A percentile compares a stretch with the other conserved stretches of the same genome.
These are phyloP conservation scores for Xylocampa areola DNA, from an alignment of 2,888 invertebrate species.

Conservation along the genomic window DNA sequence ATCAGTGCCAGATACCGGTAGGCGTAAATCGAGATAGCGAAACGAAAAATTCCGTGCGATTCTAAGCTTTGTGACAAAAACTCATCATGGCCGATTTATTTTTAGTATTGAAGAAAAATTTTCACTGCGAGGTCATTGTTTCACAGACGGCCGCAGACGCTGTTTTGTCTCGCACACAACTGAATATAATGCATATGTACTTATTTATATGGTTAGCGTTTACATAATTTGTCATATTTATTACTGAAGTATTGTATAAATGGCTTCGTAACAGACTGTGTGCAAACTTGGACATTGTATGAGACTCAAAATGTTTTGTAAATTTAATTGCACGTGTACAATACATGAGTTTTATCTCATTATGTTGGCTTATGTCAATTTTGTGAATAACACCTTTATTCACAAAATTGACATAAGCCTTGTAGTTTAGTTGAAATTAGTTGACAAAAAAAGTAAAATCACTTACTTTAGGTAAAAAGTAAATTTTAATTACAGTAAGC, in stretches of 20 bases:
- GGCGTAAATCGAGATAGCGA: constrained; percentile 47
- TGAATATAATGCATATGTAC: constrained; percentile 37
- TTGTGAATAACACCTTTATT: no score
- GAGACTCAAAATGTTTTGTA: constrained; percentile 10
- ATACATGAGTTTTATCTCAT: constrained; percentile 5
- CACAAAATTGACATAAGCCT: neutral
- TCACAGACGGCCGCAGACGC: constrained; percentile 47
- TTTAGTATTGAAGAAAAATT: constrained; percentile 67
- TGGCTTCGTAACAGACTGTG: constrained; percentile 15
- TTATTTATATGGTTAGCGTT: constrained; percentile 45
- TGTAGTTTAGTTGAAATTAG: neutral
- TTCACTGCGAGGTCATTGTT: constrained; percentile 71
- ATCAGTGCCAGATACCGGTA: constrained; percentile 71
- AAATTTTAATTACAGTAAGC: no score
- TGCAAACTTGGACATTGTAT: constrained; percentile 19
- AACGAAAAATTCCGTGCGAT: constrained; percentile 52
- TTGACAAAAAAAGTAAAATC: no score
- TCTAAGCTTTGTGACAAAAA: constrained; percentile 45
- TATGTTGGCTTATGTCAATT: constrained; percentile 1
- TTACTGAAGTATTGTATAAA: constrained; percentile 36
- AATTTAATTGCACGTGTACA: constrained; percentile 13
- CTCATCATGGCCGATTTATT: constrained; percentile 60
- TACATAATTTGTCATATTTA: constrained; percentile 58
- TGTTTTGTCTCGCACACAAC: constrained; percentile 49
- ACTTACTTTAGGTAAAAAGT: no score